Evolutionary conservation across 2,113 vertebrate species (phyloP).

Genomic region (Lophius piscatorius): DNA sequence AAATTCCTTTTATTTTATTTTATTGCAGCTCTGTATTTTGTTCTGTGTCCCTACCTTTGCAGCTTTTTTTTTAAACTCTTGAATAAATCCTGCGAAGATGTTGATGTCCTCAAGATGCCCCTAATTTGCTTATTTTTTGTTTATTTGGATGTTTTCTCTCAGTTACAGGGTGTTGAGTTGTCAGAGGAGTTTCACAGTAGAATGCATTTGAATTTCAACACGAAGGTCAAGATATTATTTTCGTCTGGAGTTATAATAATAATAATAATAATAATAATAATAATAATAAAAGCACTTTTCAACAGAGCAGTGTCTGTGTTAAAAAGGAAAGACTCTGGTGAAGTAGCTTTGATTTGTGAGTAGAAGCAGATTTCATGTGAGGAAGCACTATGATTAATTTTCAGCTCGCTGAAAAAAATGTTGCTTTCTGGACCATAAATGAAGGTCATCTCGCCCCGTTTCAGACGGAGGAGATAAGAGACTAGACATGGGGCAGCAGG

Average conservation of each 20-base stretch:
- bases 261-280: too few species aligned
- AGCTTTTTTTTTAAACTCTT: too few species aligned
- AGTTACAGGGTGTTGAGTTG: not conserved
- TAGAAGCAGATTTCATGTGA: conserved; percentile 4
- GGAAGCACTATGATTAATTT: conserved; percentile 18
- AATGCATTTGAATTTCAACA: not conserved
- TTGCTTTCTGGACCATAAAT: conserved; percentile 21
- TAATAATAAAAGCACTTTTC: too few species aligned
- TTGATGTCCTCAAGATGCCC: too few species aligned
- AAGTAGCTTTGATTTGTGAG: conserved; percentile 13
- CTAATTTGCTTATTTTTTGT: too few species aligned
- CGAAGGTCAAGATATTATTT: not conserved
- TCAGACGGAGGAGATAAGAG: conserved; percentile 31
- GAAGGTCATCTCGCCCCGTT: conserved; percentile 46
- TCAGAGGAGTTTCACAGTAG: not conserved
- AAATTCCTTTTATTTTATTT: too few species aligned
- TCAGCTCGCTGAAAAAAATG: conserved; percentile 23
- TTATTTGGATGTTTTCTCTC: too few species aligned
- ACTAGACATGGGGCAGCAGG: too few species aligned
- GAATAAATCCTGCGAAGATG: too few species aligned
- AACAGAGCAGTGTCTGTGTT: not conserved
- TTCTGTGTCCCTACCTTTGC: too few species aligned
- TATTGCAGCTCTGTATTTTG: too few species aligned
- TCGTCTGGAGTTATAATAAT: not conserved
- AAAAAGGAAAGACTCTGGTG: not conserved